Evolutionary conservation across 2,113 vertebrate species (phyloP).

Genomic region (Mola mola): DNA sequence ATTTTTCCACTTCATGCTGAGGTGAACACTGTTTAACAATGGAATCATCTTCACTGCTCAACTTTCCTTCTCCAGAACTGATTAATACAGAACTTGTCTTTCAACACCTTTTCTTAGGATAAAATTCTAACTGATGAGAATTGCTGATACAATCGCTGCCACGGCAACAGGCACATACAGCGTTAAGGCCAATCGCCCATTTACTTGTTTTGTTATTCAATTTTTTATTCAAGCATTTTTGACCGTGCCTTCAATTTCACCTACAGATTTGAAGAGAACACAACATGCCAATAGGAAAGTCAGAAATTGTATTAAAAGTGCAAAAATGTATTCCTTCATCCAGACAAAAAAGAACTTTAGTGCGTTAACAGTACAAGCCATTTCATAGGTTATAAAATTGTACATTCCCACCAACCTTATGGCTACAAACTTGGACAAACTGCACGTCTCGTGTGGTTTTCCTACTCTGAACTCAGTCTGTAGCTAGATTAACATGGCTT

Average conservation of each 20-base stretch:
- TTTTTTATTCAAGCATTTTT: constrained; percentile 54
- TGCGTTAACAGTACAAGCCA: constrained; percentile 80
- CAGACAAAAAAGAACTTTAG: constrained; percentile 56
- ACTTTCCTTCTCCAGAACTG: constrained; percentile 14
- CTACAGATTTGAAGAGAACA: constrained; percentile 47
- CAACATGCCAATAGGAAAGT: constrained; percentile 70
- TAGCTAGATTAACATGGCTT: constrained; percentile 50
- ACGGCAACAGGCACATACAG: constrained; percentile 45
- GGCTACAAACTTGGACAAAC: constrained; percentile 21
- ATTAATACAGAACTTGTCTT: not conserved
- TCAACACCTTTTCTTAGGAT: constrained; percentile 22
- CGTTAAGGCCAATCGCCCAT: constrained; percentile 34
- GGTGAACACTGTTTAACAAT: constrained; percentile 39
- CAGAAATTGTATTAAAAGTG: constrained; percentile 75
- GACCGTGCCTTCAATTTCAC: constrained; percentile 34
- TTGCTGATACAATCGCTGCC: constrained; percentile 24
- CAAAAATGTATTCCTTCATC: constrained; percentile 69
- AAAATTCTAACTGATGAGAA: not conserved
- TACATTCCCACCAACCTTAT: constrained; percentile 48
- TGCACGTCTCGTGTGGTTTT: constrained; percentile 28
- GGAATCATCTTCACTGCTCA: not conserved
- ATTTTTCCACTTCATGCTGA: constrained; percentile 28
- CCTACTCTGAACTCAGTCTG: not conserved
- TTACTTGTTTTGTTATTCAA: constrained; percentile 9
- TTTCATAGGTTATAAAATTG: constrained; percentile 73